Evolutionary conservation across 2,888 invertebrate species (phyloP), one percentile per base, ranked within the genome.

Genomic region (Physocephala rufipes): DNA sequence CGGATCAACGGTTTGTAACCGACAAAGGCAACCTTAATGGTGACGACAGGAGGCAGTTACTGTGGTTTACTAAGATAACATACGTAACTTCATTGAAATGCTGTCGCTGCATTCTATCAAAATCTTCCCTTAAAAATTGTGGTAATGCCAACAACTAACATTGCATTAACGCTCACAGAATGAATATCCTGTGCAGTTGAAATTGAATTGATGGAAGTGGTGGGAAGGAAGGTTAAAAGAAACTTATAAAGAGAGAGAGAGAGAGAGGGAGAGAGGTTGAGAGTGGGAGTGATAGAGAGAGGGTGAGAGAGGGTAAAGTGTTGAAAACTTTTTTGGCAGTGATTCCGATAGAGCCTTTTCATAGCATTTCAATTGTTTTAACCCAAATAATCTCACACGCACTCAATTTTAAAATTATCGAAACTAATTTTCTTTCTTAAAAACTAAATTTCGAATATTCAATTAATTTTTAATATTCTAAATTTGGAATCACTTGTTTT

Each of bases 271-370:
- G 58, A n/a, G 19, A 55, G 15, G n/a, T 9, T 7, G 45, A 16
- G 24, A 47, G 59, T 59, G 67, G 30, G 5, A 21, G 36, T 47
- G 59, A 47, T 13, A 7, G 36, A 13, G 45, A 9, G 45, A 47
- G 51, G 67, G 61, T 67, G 58, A n/a, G 19, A 55, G 15, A 55
- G 43, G 45, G 16, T 24, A 64, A 65, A 68, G 69, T 62, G 71
- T 53, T 71, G 68, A 71, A 69, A 72, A 65, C 51, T 69, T 58
- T 72, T 49, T 49, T 59, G 67, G 49, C 70, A 43, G 66, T 51
- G 69, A 68, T 74, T 71, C 70, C 70, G 70, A 63, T 62, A 71
- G 71, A 74, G 73, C 36, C 36, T 73, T 73, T 69, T 55, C 66
- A 61, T 72, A 61, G 30, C 28, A 70, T 61, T 70, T 67, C 58